Percentiles rank a stretch among this genome's conserved stretches.
phyloP scores from a whole-genome alignment of 2,113 vertebrate species.

The Circaetus cinerascens region DNA sequence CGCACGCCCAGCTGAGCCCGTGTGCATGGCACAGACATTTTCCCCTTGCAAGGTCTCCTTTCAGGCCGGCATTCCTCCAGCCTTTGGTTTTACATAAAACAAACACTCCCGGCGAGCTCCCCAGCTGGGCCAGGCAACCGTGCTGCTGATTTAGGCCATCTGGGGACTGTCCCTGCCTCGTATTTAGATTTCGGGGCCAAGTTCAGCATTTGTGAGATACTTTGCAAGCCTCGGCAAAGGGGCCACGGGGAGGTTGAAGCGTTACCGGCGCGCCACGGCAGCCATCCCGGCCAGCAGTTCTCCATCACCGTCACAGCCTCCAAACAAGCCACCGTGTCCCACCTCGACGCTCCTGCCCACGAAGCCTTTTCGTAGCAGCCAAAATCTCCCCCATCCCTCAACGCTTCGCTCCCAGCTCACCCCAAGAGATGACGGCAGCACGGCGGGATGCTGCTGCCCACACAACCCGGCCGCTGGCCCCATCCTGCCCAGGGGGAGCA shows the following conservation, averaged over 20 bases:
- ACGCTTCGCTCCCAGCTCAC: accelerated
- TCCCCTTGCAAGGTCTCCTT: not conserved
- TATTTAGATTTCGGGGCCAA: slow-evolving; percentile 55
- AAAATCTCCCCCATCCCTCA: not conserved
- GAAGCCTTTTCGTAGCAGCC: accelerated
- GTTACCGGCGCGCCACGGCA: accelerated
- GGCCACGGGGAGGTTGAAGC: slow-evolving; percentile 32
- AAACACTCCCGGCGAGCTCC: slow-evolving; percentile 42
- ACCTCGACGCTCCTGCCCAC: accelerated
- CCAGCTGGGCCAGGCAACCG: slow-evolving; percentile 37
- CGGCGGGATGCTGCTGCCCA: not conserved
- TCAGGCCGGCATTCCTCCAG: slow-evolving; percentile 20
- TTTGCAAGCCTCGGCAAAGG: not conserved
- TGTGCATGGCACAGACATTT: not conserved
- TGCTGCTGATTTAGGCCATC: slow-evolving; percentile 58
- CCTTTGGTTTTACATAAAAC: slow-evolving; percentile 17
- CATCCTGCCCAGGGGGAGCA: not conserved
- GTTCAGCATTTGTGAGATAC: slow-evolving; percentile 39
- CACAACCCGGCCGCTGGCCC: not conserved
- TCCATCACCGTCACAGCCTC: not conserved
- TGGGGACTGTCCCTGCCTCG: slow-evolving; percentile 54
- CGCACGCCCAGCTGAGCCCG: accelerated
- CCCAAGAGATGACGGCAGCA: accelerated
- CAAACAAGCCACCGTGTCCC: not conserved
- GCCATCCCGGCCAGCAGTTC: not conserved